phyloP scores from a whole-genome alignment of 2,113 vertebrate species.

The Heptranchias perlo region DNA sequence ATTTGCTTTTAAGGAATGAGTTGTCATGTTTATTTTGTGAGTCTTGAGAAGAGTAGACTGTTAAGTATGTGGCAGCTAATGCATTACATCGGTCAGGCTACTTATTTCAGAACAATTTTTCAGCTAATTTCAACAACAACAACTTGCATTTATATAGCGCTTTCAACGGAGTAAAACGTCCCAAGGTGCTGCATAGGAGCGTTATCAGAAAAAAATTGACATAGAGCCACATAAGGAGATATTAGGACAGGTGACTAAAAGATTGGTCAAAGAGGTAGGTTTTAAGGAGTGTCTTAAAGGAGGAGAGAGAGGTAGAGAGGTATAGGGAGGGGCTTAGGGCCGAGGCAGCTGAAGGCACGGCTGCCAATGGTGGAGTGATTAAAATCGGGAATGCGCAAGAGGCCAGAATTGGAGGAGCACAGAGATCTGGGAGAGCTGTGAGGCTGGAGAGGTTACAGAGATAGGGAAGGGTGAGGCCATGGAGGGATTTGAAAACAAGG shows the following conservation, averaged over 20 bases:
- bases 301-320: neutral
- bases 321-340: neutral
- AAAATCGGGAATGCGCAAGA: too few species aligned
- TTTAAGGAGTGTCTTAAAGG: neutral
- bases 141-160: neutral
- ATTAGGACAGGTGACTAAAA: neutral
- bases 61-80: neutral
- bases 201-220: neutral
- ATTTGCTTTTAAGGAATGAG: neutral
- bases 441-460: neutral
- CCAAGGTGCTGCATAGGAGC: neutral
- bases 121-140: neutral
- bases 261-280: neutral
- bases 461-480: neutral
- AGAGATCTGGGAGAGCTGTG: too few species aligned
- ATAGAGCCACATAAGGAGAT: neutral
- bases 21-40: neutral
- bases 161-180: neutral
- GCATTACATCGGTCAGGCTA: neutral
- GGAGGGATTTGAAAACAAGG: neutral
- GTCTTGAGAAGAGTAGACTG: neutral
- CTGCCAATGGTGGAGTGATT: too few species aligned
- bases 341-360: too few species aligned
- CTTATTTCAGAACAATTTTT: neutral
- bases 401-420: too few species aligned